Percentiles rank a stretch among this genome's conserved stretches.
These are phyloP conservation scores for Cotesia typhae DNA, from an alignment of 1,140 invertebrate genomes.

Conservation along the genomic window DNA sequence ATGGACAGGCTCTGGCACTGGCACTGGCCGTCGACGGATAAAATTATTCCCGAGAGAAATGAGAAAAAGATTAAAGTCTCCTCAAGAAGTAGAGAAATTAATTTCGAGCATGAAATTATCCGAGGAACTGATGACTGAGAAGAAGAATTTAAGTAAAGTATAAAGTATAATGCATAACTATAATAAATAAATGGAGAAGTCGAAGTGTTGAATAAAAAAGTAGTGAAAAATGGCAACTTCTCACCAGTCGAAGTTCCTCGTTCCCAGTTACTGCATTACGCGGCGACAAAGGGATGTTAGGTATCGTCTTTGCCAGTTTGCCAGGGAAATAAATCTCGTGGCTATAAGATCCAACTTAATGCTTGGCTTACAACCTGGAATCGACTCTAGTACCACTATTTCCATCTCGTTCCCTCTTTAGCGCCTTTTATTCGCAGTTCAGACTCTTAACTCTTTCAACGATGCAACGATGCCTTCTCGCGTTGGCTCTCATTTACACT, in stretches of 20 bases:
- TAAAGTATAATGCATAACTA: background rate
- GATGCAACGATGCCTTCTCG: conserved; percentile 6
- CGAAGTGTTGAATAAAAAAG: conserved; percentile 45
- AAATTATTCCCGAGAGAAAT: conserved; percentile 16
- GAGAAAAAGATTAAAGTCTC: conserved; percentile 26
- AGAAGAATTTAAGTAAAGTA: too few species aligned
- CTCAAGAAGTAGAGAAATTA: conserved; percentile 31
- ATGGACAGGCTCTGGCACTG: conserved; percentile 10
- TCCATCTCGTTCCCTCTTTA: conserved; percentile 38
- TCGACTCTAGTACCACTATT: conserved; percentile 26
- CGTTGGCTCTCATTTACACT: conserved; percentile 63
- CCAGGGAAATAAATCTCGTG: conserved; percentile 59
- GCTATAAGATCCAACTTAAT: conserved; percentile 21
- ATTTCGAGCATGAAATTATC: background rate
- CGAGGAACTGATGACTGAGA: too few species aligned
- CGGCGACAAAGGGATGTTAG: conserved; percentile 60
- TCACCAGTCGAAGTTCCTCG: conserved; percentile 46
- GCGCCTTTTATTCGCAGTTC: background rate
- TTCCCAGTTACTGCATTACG: conserved; percentile 41
- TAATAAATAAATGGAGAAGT: conserved; percentile 11
- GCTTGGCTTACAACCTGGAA: conserved; percentile 10
- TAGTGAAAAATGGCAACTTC: conserved; percentile 65
- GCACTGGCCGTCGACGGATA: conserved; percentile 6
- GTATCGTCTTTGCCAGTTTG: conserved; percentile 40
- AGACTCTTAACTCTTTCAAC: conserved; percentile 19